phyloP scores from a whole-genome alignment of 1,140 invertebrate species.

The Drosophila nikananu region DNA sequence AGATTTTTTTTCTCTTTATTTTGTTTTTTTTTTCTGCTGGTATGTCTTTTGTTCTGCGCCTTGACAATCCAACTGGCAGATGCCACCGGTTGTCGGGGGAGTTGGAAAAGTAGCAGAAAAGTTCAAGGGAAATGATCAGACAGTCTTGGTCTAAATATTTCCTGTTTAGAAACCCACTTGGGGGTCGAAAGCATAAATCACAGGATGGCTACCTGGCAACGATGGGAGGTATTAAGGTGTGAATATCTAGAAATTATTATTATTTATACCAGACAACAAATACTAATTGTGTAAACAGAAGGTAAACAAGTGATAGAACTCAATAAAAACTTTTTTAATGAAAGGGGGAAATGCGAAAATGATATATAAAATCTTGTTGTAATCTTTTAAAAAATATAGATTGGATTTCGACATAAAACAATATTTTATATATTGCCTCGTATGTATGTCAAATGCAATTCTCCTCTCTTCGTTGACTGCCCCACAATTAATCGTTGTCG shows the following conservation, averaged over 20 bases:
- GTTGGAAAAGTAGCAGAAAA: slow-evolving; percentile 36
- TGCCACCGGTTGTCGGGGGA: slow-evolving; percentile 38
- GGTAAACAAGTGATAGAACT: too few species aligned
- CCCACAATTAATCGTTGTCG: slow-evolving; percentile 64
- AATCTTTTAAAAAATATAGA: not conserved
- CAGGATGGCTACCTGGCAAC: not conserved
- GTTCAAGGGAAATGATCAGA: slow-evolving; percentile 42
- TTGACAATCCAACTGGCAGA: slow-evolving; percentile 47
- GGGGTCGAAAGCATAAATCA: slow-evolving; percentile 30
- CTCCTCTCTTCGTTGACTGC: not conserved
- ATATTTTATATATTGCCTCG: not conserved
- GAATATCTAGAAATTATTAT: not conserved
- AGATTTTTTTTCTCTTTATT: slow-evolving; percentile 24
- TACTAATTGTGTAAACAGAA: too few species aligned
- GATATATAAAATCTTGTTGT: not conserved
- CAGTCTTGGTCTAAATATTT: slow-evolving; percentile 48
- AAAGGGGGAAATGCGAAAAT: not conserved
- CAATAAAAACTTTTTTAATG: not conserved
- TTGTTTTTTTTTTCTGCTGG: slow-evolving; percentile 35
- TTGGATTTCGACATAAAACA: not conserved
- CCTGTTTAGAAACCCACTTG: slow-evolving; percentile 29
- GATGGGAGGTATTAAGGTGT: too few species aligned
- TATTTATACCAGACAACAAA: not conserved
- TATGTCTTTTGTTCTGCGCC: slow-evolving; percentile 53
- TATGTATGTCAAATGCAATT: slow-evolving; percentile 8